Percentiles rank a stretch among this genome's conserved stretches.
phyloP scores from a whole-genome alignment of 2,113 vertebrate species.

The Neomonachus schauinslandi region DNA sequence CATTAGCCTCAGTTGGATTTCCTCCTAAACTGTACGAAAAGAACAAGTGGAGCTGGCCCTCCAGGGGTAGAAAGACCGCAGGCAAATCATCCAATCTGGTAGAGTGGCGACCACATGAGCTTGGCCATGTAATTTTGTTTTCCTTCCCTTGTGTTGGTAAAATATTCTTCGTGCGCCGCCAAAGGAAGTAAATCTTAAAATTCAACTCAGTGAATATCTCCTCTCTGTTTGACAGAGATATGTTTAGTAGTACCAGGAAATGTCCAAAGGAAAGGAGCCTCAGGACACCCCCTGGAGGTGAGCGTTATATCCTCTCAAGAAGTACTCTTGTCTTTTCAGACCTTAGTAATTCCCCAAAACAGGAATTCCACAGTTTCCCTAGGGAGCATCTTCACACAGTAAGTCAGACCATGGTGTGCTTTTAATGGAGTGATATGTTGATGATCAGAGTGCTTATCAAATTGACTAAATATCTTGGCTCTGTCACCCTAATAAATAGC shows the following conservation, averaged over 20 bases:
- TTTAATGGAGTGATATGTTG: not conserved
- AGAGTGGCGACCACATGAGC: rapidly evolving
- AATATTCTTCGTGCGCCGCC: rapidly evolving
- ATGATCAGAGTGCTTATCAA: too few relatives aligned
- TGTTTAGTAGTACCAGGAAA: not conserved
- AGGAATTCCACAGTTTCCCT: too few relatives aligned
- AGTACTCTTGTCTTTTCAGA: not conserved
- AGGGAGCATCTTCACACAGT: rapidly evolving
- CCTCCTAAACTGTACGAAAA: not conserved
- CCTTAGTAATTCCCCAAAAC: not conserved
- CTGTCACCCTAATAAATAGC: not conserved
- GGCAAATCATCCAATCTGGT: rapidly evolving
- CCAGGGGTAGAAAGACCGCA: not conserved
- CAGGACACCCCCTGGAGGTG: rapidly evolving
- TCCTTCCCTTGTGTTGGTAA: not conserved
- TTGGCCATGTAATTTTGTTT: not conserved
- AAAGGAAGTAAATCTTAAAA: not conserved
- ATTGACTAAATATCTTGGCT: not conserved
- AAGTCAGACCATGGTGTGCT: not conserved
- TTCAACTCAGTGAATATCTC: too few relatives aligned
- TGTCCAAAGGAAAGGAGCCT: not conserved
- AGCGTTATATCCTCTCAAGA: not conserved
- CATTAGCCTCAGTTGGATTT: not conserved
- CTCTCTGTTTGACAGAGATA: not conserved
- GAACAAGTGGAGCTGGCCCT: too few relatives aligned